Base-by-base conservation (phyloP, 1,140 invertebrate species). In the Heliconius eleuchia region DNA sequence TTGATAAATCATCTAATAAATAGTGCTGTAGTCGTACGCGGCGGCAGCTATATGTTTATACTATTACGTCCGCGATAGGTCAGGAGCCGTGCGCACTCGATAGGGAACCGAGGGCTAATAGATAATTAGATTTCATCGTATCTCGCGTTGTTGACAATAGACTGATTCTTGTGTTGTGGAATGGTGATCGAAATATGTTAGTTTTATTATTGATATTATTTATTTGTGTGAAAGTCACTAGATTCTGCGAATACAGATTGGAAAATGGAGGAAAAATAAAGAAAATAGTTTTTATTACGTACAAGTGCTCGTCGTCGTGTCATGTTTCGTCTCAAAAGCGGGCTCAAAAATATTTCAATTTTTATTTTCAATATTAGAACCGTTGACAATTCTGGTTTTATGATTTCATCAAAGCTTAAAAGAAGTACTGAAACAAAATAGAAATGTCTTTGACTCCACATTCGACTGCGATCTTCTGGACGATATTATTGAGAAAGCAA, bases 91-190 rank as follows among this genome's bases (percentile, higher is more conserved):
- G 77, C 74, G 76, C 82, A 79, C 46, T 81, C 55, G 73, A 73
- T 71, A 75, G 77, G 71, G 82, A 82, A 75, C 70, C 37, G 60
- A 80, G 74, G 73, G 79, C 81, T 83, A 83, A 84, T 84, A 79
- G 79, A 79, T 83, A 70, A 84, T 82, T 80, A 84, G 77, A 82
- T 82, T 82, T 78, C 79, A 78, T 82, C 83, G 79, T 60, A 74
- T 70, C 84, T 82, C 79, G 82, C 79, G 83, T 82, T 83, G 81
- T 81, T 80, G 77, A 84, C 85, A 74, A 78, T 77, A 78, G 75
- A 84, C 39, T 80, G 82, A 82, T 84, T 82, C 74, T 70, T 76
- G 74, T 30, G 60, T 66, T 66, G 11, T 66, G 13, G 60, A 66
- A 27, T 66, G 23, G 23, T 16, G 23, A 66, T 66, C 30, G 60